Base-by-base conservation (phyloP, 2,797 vertebrate species). In the Mus caroli region DNA sequence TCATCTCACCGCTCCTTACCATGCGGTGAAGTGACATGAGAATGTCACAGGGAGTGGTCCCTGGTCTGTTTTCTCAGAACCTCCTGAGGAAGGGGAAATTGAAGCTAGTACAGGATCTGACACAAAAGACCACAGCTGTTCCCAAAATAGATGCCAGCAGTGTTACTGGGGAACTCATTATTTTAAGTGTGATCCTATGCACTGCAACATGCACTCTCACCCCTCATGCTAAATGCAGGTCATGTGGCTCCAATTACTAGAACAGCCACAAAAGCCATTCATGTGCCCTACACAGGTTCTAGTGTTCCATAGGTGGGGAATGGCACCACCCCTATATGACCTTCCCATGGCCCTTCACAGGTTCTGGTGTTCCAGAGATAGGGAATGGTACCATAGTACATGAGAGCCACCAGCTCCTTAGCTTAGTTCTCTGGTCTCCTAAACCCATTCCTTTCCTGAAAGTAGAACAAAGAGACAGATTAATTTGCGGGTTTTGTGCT, bases 401-500 rank as follows among this genome's bases (percentile, higher is more conserved):
- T 67, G 60, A 86, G 58, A 94, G 67, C 13, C 50, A 12, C 5
- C 62, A 26, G 1, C 19, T 43, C 28, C 60, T 34, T 26, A 20
- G 28, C 60, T 60, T 82, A 37, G 19, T 22, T 86, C 17, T 37
- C 2, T 71, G 14, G 17, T 89, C 52, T 91, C 69, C 46, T 43
- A 15, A 75, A 40, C 34, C 22, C 26, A 28, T 50, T 85, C 52
- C 79, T 88, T 92, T 84, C 31, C 92, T 90, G 62, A 96, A 52
- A 93, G 19, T 31, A 11, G 37, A 34, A 60, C 8, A 24, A 85
- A 69, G 46, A 46, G 19, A 26, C 31, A 52, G 60, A 24, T 56
- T 56, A 24, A 54, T 60, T 14, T 83, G 46, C 56, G 17, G 52
- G 60, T 34, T 22, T 88, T 56, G 60, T 58, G 0, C 88, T 84